These are phyloP conservation scores for Philypnodon macrostomus DNA, from an alignment of 2,797 vertebrate species.

Conservation along the genomic window DNA sequence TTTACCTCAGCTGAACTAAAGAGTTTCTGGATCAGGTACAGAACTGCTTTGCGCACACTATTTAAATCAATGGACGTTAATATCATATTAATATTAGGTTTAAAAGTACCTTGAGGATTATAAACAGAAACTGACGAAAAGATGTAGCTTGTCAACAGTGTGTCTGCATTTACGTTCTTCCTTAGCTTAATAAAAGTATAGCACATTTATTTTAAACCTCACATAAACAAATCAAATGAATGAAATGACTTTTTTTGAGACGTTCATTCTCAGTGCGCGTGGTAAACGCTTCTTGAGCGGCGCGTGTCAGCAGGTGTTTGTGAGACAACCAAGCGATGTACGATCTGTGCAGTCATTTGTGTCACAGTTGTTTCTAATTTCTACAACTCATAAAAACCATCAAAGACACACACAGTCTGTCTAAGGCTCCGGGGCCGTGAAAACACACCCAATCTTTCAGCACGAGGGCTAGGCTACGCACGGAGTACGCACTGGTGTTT, in stretches of 20 bases:
- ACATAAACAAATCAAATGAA: no score
- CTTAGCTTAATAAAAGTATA: no score
- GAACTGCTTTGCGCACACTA: not conserved
- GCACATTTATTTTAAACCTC: no score
- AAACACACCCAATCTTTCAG: conserved; percentile 7
- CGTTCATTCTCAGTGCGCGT: no score
- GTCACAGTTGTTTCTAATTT: conserved; percentile 43
- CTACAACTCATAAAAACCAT: conserved; percentile 26
- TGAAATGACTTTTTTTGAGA: no score
- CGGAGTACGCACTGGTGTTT: conserved; percentile 8
- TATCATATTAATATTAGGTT: no score
- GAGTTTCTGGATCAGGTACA: conserved; percentile 11
- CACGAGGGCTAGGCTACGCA: not conserved
- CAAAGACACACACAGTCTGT: conserved; percentile 2
- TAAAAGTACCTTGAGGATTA: no score
- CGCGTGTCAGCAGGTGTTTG: conserved; percentile 38
- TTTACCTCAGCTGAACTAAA: conserved; percentile 62
- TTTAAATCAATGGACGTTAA: no score
- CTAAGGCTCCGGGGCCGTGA: conserved; percentile 18
- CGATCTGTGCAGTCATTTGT: conserved; percentile 36
- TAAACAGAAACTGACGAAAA: no score
- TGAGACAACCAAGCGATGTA: conserved; percentile 32
- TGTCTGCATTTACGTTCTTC: no score
- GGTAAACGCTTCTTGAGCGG: no score
- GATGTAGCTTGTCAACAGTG: no score